phyloP scores from a whole-genome alignment of 2,113 vertebrate genomes.

The Cyanoliseus patagonus region DNA sequence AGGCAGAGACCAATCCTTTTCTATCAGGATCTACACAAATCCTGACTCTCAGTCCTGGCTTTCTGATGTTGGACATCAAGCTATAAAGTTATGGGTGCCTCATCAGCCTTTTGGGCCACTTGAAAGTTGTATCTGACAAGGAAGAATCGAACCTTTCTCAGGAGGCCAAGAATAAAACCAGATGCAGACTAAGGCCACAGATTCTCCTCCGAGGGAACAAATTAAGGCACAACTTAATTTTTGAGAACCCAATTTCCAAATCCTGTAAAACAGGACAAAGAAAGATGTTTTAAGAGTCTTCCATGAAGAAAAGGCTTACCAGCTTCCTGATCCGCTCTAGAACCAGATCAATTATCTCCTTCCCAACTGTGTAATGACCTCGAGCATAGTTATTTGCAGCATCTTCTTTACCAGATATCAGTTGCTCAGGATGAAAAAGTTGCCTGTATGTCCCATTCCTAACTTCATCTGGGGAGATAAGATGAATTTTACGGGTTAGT shows the following conservation, averaged over 20 bases:
- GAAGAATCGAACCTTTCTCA: background rate
- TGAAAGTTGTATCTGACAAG: background rate
- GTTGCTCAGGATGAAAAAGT: constrained; percentile 87
- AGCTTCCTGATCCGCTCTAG: constrained; percentile 84
- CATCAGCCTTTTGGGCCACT: background rate
- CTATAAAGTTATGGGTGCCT: background rate
- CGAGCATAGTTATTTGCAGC: constrained; percentile 89
- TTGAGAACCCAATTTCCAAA: background rate
- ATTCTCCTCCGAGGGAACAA: background rate
- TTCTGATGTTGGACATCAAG: background rate
- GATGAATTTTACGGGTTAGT: background rate
- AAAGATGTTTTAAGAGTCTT: background rate
- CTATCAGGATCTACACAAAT: background rate
- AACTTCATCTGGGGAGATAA: constrained; percentile 78
- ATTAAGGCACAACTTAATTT: background rate
- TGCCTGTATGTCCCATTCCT: constrained; percentile 78
- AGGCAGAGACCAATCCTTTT: background rate
- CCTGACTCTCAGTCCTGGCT: background rate
- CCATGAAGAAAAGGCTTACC: constrained; percentile 61
- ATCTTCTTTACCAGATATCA: constrained; percentile 89
- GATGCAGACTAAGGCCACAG: background rate
- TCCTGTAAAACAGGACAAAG: background rate
- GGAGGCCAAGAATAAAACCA: background rate
- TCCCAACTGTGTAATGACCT: constrained; percentile 87
- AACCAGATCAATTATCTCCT: constrained; percentile 83